These are phyloP conservation scores for Forbesichthys papilliferus DNA, from an alignment of 2,113 vertebrate species.

Conservation along the genomic window DNA sequence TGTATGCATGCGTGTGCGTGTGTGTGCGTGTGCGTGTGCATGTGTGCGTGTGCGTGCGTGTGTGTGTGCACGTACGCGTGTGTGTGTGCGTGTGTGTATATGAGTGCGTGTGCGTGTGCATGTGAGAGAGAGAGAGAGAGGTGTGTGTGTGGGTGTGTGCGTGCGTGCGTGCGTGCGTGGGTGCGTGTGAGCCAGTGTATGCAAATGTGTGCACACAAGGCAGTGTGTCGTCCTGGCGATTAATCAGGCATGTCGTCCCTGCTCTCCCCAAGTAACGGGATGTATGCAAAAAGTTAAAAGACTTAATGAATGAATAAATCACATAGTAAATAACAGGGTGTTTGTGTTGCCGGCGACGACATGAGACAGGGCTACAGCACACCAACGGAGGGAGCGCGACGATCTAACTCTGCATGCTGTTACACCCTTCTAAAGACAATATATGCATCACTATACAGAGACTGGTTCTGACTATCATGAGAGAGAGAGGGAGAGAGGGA, in stretches of 20 bases:
- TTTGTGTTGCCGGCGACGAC: conserved; percentile 57
- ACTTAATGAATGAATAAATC: conserved; percentile 78
- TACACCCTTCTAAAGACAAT: conserved; percentile 36
- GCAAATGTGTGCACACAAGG: neutral
- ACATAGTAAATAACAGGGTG: conserved; percentile 73
- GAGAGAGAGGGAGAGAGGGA: neutral
- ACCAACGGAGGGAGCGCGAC: conserved; percentile 26
- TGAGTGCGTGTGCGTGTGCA: no score
- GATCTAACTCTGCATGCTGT: conserved; percentile 51
- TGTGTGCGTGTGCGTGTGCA: no score
- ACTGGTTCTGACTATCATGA: no score
- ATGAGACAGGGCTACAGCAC: conserved; percentile 39
- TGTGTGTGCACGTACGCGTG: no score
- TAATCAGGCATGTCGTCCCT: conserved; percentile 63
- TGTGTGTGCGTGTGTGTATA: no score
- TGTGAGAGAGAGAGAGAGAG: no score
- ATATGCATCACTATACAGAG: conserved; percentile 54
- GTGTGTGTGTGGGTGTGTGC: no score
- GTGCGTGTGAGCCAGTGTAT: neutral
- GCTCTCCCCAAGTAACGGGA: conserved; percentile 60
- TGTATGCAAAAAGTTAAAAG: conserved; percentile 74
- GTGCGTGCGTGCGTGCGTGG: neutral
- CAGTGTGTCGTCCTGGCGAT: conserved; percentile 37
- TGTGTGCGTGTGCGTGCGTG: no score
- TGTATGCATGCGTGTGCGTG: no score